Base-by-base conservation (phyloP, 2,888 invertebrate genomes). In the Cryptocephalus primarius region DNA sequence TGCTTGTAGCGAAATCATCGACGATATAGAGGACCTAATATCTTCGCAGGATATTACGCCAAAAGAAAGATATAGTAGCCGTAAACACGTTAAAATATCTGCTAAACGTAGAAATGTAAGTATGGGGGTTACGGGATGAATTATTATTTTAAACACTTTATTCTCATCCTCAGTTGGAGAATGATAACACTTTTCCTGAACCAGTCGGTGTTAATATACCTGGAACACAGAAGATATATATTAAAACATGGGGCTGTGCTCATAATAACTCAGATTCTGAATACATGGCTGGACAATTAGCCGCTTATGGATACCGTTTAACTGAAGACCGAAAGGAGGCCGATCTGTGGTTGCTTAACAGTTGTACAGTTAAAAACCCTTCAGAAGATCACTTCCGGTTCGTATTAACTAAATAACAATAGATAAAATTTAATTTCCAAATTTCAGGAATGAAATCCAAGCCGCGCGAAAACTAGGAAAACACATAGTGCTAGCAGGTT, bases 261-360 rank as follows among this genome's bases (percentile, higher is more conserved):
- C 97, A 99, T 72, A 99, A 99, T 70, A 94, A 83, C 67, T 94
- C 94, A 0, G 97, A 99, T 68, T 88, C 92, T 1, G 97, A 99
- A 73, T 99, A 99, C 66, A 99, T 99, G 97, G 93, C 94, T 0
- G 97, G 97, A 0, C 83, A 94, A 58, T 72, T 99, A 47, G 85
- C 89, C 0, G 79, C 85, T 0, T 88, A 85, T 60, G 96, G 95
- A 0, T 96, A 94, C 67, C 79, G 76, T 46, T 75, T 95, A 41
- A 88, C 87, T 0, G 83, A 88, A 40, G 80, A 88, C 49, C 88
- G 89, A 70, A 73, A 77, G 42, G 73, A 76, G 9, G 96, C 97
- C 0, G 88, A 95, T 69, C 72, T 99, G 32, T 96, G 96, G 95
- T 71, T 99, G 9, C 74, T 99, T 12, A 99, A 99, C 71, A 94